Evolutionary conservation across 2,797 vertebrate species (phyloP).

Genomic region (Coregonus ussuriensis): DNA sequence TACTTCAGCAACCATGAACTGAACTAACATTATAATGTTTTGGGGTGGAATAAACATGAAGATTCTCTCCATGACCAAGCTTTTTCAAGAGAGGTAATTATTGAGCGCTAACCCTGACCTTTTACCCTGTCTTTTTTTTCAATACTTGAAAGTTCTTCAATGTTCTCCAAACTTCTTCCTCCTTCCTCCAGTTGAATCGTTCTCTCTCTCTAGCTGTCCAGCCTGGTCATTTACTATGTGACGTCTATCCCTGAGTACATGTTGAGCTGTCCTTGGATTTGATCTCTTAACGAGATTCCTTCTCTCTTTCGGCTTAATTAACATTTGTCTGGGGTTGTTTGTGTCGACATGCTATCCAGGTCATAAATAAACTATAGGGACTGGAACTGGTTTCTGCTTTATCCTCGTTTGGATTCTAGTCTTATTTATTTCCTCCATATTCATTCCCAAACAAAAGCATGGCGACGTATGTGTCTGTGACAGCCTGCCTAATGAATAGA

Average conservation of each 20-base stretch:
- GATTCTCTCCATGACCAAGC: not conserved
- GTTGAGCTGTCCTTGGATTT: conserved; percentile 45
- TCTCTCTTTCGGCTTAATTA: conserved; percentile 61
- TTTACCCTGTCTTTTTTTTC: conserved; percentile 7
- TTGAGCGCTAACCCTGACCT: conserved; percentile 9
- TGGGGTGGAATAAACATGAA: not conserved
- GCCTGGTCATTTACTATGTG: no score
- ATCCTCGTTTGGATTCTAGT: conserved; percentile 51
- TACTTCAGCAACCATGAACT: conserved; percentile 16
- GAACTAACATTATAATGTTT: not conserved
- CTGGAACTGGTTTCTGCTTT: conserved; percentile 56
- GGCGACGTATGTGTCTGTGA: no score
- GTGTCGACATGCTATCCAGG: conserved; percentile 67
- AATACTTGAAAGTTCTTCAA: conserved; percentile 15
- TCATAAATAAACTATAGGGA: conserved; percentile 73
- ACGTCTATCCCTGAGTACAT: no score
- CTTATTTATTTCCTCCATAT: conserved; percentile 57
- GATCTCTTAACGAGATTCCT: conserved; percentile 37
- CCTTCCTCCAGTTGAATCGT: conserved; percentile 43
- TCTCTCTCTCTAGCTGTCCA: conserved; percentile 16
- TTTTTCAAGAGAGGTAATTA: not conserved
- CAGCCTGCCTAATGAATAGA: no score
- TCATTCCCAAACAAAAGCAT: conserved; percentile 34
- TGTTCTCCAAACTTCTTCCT: conserved; percentile 26
- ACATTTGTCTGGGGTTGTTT: conserved; percentile 64